A percentile compares a stretch with the other conserved stretches of the same genome.
These are phyloP conservation scores for Eupithecia insigniata DNA, from an alignment of 2,888 invertebrate genomes.

Conservation along the genomic window DNA sequence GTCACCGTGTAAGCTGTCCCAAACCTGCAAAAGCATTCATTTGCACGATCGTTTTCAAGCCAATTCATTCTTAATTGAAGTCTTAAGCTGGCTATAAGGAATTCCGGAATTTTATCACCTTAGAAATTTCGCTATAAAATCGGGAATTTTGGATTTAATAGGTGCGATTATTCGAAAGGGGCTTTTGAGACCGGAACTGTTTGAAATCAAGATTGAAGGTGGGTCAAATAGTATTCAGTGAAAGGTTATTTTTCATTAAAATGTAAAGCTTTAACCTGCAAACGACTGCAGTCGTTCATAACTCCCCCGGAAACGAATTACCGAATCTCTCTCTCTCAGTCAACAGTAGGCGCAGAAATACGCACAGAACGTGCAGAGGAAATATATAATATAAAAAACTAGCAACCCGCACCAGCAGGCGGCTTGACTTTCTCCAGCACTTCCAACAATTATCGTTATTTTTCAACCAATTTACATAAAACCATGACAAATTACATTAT, in stretches of 20 bases:
- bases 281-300: neutral
- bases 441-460: no score
- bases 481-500: no score
- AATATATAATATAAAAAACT: no score
- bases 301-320: neutral
- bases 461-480: no score
- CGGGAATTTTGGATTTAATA: constrained; percentile 51
- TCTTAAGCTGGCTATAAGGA: constrained; percentile 50
- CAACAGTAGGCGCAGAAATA: no score
- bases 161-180: constrained; percentile 46
- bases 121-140: constrained; percentile 53
- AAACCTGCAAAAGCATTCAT: constrained; percentile 36
- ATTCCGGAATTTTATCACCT: constrained; percentile 53
- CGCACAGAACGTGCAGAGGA: no score
- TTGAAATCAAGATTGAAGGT: constrained; percentile 40
- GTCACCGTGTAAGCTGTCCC: constrained; percentile 39
- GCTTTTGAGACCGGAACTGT: constrained; percentile 43
- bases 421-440: no score
- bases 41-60: constrained; percentile 39
- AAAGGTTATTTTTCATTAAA: neutral
- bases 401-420: no score
- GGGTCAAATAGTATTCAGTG: constrained; percentile 15
- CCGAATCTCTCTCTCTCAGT: neutral
- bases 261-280: neutral
- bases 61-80: constrained; percentile 49